Base-by-base conservation (phyloP, 2,113 vertebrate genomes). In the Syrmaticus mikado region DNA sequence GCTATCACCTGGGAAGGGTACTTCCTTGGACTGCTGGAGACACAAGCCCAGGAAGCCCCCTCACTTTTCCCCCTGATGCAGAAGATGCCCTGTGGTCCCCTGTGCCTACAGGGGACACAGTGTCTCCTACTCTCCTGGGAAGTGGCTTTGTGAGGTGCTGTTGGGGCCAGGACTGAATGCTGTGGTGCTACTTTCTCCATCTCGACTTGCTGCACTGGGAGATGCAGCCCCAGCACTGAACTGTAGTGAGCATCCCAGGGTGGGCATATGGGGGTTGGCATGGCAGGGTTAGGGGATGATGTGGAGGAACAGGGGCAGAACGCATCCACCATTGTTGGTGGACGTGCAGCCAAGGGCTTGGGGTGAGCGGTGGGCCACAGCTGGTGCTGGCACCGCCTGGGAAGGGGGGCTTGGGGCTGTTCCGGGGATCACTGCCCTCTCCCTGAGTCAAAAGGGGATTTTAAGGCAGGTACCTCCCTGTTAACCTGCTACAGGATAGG, bases 21-120 rank as follows among this genome's bases (percentile, higher is more conserved):
- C 24, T 85, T 38, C 61, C 80, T 82, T 78, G 81, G 76, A 87
- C 82, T 79, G 67, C 79, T 0, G 1, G 82, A 87, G 48, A n/a
- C 87, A 77, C 66, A 79, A 95, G 75, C 87, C 79, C 79, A 80
- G 87, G 94, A 92, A 85, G 17, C 94, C 55, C 60, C 71, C 61
- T 82, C 0, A 32, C 90, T 95, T 93, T 82, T 92, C 46, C 74
- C 41, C 70, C 66, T 1, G 3, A 75, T 7, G 0, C 67, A 34
- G 52, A 77, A 89, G 62, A 84, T 30, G 21, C 25, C 36, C 61
- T 67, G 34, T 21, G 15, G 6, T 30, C 43, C 65, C 21, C 68
- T 8, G 1, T 91, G 80, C 71, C 2, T 12, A 22, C 34, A 8
- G 18, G 40, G 25, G 68, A 72, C 13, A 5, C 32, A 27, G 2